These are phyloP conservation scores for Phallusia fumigata DNA, from an alignment of 23 tunicate genomes.

Conservation along the genomic window DNA sequence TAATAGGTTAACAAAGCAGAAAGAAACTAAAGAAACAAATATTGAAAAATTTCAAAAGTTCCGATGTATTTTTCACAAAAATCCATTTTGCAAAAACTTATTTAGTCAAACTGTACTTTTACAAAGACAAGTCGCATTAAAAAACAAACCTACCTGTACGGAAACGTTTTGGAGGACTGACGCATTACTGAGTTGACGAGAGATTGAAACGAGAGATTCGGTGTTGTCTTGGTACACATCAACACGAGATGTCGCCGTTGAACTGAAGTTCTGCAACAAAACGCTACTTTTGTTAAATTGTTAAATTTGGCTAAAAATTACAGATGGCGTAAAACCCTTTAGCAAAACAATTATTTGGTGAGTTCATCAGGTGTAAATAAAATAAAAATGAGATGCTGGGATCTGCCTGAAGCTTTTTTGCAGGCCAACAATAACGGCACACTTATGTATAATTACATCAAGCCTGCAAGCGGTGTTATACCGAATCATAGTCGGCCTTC, in stretches of 20 bases:
- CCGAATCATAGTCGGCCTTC: too few species aligned
- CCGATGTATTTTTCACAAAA: neutral
- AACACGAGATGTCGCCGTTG: slow-evolving; percentile 20
- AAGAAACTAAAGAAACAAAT: too few species aligned
- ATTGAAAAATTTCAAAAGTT: neutral
- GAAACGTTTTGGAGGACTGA: neutral
- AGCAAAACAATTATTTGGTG: too few species aligned
- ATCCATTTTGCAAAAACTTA: neutral
- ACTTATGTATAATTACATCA: too few species aligned
- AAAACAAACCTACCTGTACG: neutral
- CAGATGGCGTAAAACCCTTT: too few species aligned
- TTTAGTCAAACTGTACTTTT: neutral
- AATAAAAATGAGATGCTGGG: too few species aligned
- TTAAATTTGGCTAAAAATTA: too few species aligned
- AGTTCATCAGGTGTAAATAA: too few species aligned
- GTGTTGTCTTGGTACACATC: neutral
- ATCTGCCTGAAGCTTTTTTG: too few species aligned
- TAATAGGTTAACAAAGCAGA: too few species aligned
- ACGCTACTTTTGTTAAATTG: neutral
- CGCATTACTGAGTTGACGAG: neutral
- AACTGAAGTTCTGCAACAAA: slow-evolving; percentile 29
- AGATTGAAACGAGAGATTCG: neutral
- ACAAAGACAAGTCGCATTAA: neutral
- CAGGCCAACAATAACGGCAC: too few species aligned
- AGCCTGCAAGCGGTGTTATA: too few species aligned